Base-by-base conservation (phyloP, 2,113 vertebrate genomes). In the Phalacrocorax aristotelis region DNA sequence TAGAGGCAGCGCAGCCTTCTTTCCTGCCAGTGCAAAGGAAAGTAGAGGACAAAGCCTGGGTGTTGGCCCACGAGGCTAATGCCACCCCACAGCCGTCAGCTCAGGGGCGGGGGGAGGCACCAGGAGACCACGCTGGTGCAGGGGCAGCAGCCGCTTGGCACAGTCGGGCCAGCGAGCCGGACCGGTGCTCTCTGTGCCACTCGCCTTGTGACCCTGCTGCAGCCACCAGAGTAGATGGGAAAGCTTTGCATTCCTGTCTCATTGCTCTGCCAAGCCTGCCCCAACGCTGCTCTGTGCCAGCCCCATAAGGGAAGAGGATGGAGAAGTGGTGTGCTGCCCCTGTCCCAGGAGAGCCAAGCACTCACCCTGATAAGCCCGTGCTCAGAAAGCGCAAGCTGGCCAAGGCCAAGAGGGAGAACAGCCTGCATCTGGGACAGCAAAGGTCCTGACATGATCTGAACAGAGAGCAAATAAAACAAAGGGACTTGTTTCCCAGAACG, bases 151-250 rank as follows among this genome's bases (percentile, higher is more conserved):
- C 48, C 2, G 3, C 44, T 64, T 2, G 2, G 49, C 51, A 26
- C 27, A 6, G 69, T 20, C 0, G 2, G 26, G 55, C 42, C 10
- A n/a, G 25, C 0, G 4, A 49, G 61, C 54, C 1, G 1, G 49
- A 20, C 0, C 13, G 19, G 36, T 11, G 46, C 76, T 71, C 79
- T n/a, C 81, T 51, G 62, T 16, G 40, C 64, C 7, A 18, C 13
- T 6, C 40, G 9, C 58, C 54, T 52, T 0, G 0, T 27, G 81
- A 38, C 30, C 52, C 75, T n/a, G 57, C 61, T 72, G 76, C 58
- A 82, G 89, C 66, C 93, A 71, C 32, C 51, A 7, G 40, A 38
- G 57, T 61, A 88, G 36, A 38, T 0, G 81, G 75, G 22, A 52
- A 58, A 52, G 46, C 22, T 54, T 38, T 60, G 57, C 69, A 32